Evolutionary conservation across 2,113 vertebrate genomes (phyloP).

Genomic region (Mesitornis unicolor): DNA sequence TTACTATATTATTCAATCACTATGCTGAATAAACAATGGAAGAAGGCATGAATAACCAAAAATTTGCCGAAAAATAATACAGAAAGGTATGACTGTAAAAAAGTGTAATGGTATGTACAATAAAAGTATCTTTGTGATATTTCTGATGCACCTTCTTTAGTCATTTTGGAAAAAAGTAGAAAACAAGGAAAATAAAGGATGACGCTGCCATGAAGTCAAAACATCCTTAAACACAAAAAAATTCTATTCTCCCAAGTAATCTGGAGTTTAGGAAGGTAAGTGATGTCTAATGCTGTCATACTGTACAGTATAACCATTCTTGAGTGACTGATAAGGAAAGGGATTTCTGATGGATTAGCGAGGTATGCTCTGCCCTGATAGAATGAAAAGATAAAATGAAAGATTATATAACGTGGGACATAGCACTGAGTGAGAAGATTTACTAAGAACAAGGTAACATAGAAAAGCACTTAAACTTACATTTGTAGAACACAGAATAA

Average conservation of each 20-base stretch:
- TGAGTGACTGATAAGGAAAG: constrained; percentile 61
- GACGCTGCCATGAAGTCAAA: not conserved
- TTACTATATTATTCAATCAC: not conserved
- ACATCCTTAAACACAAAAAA: constrained; percentile 2
- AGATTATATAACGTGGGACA: constrained; percentile 46
- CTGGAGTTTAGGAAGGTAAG: constrained; percentile 59
- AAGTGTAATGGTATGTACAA: not conserved
- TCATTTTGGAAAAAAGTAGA: not conserved
- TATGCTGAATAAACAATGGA: not conserved
- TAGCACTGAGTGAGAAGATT: constrained; percentile 16
- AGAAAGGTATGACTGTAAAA: not conserved
- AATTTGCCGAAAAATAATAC: not conserved
- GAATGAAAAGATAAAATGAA: constrained; percentile 59
- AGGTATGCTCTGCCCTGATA: constrained; percentile 59
- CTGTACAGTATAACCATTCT: constrained; percentile 43
- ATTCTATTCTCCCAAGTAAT: constrained; percentile 15
- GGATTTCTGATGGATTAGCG: constrained; percentile 70
- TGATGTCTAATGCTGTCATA: constrained; percentile 54
- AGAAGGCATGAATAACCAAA: not conserved
- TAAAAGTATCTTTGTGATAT: not conserved
- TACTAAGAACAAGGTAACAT: not conserved
- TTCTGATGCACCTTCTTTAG: not conserved
- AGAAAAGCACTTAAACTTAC: constrained; percentile 22
- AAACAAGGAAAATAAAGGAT: not conserved
- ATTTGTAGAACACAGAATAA: constrained; percentile 4